Evolutionary conservation across 2,888 invertebrate species (phyloP).

Genomic region (Protodeltote pygarga): DNA sequence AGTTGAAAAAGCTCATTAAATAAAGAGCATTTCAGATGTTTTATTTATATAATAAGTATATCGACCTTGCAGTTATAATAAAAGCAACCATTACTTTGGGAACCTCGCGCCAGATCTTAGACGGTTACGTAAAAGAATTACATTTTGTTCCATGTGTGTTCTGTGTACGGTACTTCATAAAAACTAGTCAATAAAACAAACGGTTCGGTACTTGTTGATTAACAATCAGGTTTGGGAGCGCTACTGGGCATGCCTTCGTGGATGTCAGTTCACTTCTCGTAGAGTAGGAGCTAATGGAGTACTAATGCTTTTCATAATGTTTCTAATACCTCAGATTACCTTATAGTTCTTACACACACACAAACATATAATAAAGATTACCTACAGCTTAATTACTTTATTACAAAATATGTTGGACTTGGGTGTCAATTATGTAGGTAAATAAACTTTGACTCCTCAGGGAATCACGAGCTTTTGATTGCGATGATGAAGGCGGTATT

Average conservation of each 20-base stretch:
- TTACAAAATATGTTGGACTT: too few relatives aligned
- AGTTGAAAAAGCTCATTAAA: slow-evolving; percentile 38
- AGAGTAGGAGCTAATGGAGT: slow-evolving; percentile 8
- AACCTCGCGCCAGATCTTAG: slow-evolving; percentile 75
- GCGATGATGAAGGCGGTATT: too few relatives aligned
- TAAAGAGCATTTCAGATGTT: slow-evolving; percentile 49
- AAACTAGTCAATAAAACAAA: slow-evolving; percentile 72
- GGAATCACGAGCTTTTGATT: too few relatives aligned
- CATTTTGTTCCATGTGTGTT: slow-evolving; percentile 59
- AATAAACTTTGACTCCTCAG: too few relatives aligned
- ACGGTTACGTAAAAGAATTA: slow-evolving; percentile 73
- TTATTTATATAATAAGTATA: slow-evolving; percentile 50
- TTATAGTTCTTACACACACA: too few relatives aligned
- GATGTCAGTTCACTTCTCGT: not conserved
- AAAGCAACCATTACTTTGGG: slow-evolving; percentile 66
- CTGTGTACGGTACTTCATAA: slow-evolving; percentile 61
- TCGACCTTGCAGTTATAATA: slow-evolving; percentile 71
- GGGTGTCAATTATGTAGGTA: too few relatives aligned
- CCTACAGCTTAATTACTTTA: too few relatives aligned
- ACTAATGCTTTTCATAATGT: too few relatives aligned
- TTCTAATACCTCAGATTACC: too few relatives aligned
- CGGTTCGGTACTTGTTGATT: slow-evolving; percentile 54
- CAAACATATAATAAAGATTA: too few relatives aligned
- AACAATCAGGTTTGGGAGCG: slow-evolving; percentile 60
- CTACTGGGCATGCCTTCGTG: slow-evolving; percentile 40